Base-by-base conservation (phyloP, 2,888 invertebrate genomes). In the Rugalucina vietnamica region DNA sequence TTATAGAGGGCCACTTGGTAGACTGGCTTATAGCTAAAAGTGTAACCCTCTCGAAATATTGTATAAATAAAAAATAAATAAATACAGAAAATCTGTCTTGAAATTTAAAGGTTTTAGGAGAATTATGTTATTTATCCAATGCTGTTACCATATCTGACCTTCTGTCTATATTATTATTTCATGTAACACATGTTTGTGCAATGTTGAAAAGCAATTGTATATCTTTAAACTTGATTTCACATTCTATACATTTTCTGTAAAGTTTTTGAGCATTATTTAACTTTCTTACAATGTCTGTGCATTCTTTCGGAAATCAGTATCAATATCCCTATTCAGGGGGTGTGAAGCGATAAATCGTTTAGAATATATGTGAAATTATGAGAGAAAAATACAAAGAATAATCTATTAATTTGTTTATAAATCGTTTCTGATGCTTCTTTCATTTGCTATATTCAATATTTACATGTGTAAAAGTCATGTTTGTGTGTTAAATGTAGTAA, bases 301-400 rank as follows among this genome's bases (percentile, higher is more conserved):
- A 65, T 65, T 65, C 65, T 32, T 65, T 34, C 14, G 65, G 65
- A 65, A 65, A 65, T 65, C 65, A 65, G 65, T 34, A 34, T 5
- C 21, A n/a, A 32, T 34, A 65, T 34, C 65, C 34, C 12, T 18
- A 65, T 65, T 65, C 65, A 65, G 32, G 21, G 34, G 12, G 21
- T 65, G 18, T 34, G 65, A 34, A 34, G 24, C 65, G 65, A 65
- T 65, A 65, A 65, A 65, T 34, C 14, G 65, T 32, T 60, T 27
- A 10, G 60, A 60, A 60, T 27, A 60, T 27, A 29, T 65, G 65
- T 65, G 65, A 65, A 65, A 34, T 65, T 65, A 34, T 34, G 34
- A 65, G 34, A 65, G 21, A 34, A 29, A 29, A 65, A 65, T 34
- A 65, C 34, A 8, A 65, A 65, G 34, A 65, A 29, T n/a, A 34